Evolutionary conservation across 2,113 vertebrate genomes (phyloP), one percentile per base, ranked within the genome.

Genomic region (Vanacampus margaritifer): DNA sequence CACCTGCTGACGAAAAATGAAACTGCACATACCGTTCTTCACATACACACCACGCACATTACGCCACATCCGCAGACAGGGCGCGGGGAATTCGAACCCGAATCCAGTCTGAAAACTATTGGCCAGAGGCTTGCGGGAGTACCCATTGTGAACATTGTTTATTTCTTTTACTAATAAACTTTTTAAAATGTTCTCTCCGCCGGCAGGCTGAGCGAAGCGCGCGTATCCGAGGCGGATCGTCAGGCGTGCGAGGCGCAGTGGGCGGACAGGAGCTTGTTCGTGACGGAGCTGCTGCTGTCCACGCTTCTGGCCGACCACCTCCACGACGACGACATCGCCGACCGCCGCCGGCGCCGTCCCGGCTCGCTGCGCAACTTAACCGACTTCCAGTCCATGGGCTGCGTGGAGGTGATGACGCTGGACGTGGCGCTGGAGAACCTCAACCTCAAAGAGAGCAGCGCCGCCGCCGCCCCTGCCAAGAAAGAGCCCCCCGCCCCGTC

Each of bases 371-470:
- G 95, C 78, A 95, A 96, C 85, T 94, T 98, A 88, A 95, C 94
- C 17, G 95, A 98, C 94, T 99, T 99, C 90, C 92, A 95, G 93
- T 94, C 96, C 93, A 98, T 98, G 95, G 97, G 97, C 90, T 99
- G 97, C 88, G 95, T 98, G 89, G 96, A 99, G 93, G 96, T 99
- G 93, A 99, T 98, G 97, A 97, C 97, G 94, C 90, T 99, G 92
- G 97, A 99, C 92, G 95, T 98, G 94, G 97, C 97, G 82, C 93
- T 99, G 95, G 96, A 99, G 93, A 98, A 94, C 90, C 95, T 99
- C 90, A 98, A 98, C 93, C 94, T 99, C 90, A 98, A 95, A 94
- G 96, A 98, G 93, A 84, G 28, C 28, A 45, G 69, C 72, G 64
- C 80, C 86, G 9, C 24, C 81, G 2, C 84, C 13, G 54, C 83